Conservation (phyloP, 2,113 vertebrate species). For the Trogon surrucura region DNA sequence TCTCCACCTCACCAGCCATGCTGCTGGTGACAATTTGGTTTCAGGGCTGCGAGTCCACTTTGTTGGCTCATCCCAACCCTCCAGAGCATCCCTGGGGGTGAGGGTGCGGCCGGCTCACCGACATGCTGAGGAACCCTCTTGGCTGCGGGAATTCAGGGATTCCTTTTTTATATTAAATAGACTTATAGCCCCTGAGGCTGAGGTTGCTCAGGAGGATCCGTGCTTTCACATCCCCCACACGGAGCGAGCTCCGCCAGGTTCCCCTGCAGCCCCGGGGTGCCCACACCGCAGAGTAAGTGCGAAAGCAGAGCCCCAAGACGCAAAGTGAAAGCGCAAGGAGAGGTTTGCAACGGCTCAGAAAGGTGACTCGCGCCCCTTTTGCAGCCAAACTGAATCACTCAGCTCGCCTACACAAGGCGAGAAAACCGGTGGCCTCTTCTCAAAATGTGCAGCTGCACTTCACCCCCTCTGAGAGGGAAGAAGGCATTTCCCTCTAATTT, state of each 20-base stretch:
- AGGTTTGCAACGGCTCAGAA: not conserved
- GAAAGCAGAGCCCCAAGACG: not conserved
- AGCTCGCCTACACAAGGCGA: accelerated
- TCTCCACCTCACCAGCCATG: no score
- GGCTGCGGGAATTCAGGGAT: no score
- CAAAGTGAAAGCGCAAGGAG: not conserved
- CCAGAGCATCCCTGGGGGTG: not conserved
- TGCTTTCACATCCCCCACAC: accelerated
- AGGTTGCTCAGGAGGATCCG: no score
- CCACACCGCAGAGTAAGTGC: accelerated
- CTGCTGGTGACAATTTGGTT: not conserved
- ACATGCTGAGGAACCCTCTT: accelerated
- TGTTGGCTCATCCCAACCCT: no score
- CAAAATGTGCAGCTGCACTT: not conserved
- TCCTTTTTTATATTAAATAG: not conserved
- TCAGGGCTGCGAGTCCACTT: accelerated
- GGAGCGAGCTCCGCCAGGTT: no score
- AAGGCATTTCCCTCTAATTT: not conserved
- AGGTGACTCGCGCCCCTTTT: not conserved
- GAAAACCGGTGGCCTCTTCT: not conserved
- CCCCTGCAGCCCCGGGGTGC: not conserved
- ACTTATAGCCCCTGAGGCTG: not conserved
- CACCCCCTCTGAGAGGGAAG: not conserved
- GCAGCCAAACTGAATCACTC: accelerated
- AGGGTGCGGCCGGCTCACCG: accelerated